Evolutionary conservation across 2,113 vertebrate species (phyloP), one percentile per base, ranked within the genome.

Genomic region (Colossoma macropomum): DNA sequence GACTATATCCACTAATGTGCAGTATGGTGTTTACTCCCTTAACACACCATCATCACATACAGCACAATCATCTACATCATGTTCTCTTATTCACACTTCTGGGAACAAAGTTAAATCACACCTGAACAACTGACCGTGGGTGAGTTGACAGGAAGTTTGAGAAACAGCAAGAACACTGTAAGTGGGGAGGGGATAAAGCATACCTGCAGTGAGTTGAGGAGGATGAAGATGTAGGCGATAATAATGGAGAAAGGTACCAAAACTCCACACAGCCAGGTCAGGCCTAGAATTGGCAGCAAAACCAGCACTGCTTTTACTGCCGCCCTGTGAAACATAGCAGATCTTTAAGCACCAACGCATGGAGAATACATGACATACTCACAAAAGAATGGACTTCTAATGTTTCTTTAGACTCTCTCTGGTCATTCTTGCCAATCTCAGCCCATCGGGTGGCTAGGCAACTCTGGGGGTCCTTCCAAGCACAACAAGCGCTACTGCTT

Each of bases 191-290:
- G 78, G 54, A 60, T 60, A 75, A 19, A n/a, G 75, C 86, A 78
- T 84, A 95, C 94, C 93, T 95, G 94, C 65, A 95, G 86, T 23
- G 95, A 95, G 90, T 95, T 95, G 84, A 95, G 93, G 66, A 95
- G 73, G 81, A 95, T 90, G 82, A 95, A 95, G 89, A 95, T 86
- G 79, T 95, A 95, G 13, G 94, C 94, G 88, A 95, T 93, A 56
- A 91, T 90, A 16, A 92, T 93, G 65, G 94, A 95, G 85, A 95
- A 92, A 34, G 94, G 93, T 25, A 95, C 94, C 83, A 95, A 86
- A 41, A 95, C 89, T 23, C 94, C 94, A 80, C 92, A 95, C 1
- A 95, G 88, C 95, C 95, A 95, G 2, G 94, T 95, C 85, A 95
- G 87, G 82, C 95, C 95, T 6, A 95, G 92, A 77, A 95, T 94